Base-by-base conservation (phyloP, 2,113 vertebrate species). In the Saguinus imperator region DNA sequence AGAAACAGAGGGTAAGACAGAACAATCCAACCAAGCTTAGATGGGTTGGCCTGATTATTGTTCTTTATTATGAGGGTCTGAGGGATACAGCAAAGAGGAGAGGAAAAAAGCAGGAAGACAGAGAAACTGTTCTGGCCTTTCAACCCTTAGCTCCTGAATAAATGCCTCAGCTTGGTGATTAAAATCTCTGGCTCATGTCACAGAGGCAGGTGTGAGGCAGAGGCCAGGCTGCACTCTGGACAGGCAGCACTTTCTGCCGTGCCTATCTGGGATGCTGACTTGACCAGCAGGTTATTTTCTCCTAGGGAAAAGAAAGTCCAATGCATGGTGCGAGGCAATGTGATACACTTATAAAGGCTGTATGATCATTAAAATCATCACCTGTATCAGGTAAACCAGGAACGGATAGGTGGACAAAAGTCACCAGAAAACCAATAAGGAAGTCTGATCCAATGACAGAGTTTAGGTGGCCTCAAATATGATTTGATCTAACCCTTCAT, bases 11-110 rank as follows among this genome's bases (percentile, higher is more conserved):
- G 43, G 57, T 40, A 32, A 48, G 52, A 58, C 12, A 4, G 66
- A 68, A 35, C 20, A 57, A 89, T 40, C 52, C 48, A 29, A 20
- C 23, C 37, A 52, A 57, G 23, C 58, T 85, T 87, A 80, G 95
- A 37, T 66, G 58, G 27, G 81, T 17, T 85, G 70, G 86, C 43
- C 82, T 91, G 87, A 23, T 85, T 25, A 40, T 57, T 96, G 77
- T 48, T 85, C 81, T 75, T 81, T 82, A 68, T 81, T 72, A 93
- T n/a, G 75, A 89, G 50, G 87, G 85, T 79, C 37, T 87, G 82
- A 88, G 43, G 27, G 32, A 85, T 57, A 58, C 9, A 73, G 88
- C 37, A 40, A 76, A 85, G 72, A 81, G 45, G 14, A 85, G 9
- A 73, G 45, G 68, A 85, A 73, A 94, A 88, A 85, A n/a, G n/a